Evolutionary conservation across 2,888 invertebrate genomes (phyloP), one percentile per base, ranked within the genome.

Genomic region (Ophraella communa): DNA sequence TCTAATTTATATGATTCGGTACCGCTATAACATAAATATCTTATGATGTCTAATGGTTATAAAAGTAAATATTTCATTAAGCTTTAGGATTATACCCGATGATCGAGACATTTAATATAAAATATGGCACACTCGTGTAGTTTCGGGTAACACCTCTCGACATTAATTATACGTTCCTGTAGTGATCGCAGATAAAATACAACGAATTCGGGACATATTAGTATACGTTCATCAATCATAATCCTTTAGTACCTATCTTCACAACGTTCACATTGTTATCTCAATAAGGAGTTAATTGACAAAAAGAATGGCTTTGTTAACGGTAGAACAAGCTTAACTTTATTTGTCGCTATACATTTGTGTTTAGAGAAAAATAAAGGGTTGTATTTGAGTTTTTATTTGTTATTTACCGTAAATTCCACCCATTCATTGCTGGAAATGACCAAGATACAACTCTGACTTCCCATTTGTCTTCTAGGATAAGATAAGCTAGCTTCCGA

Each of bases 161-260:
- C 52, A 44, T 60, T 66, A 69, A 69, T 69, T 69, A 67, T 62
- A 69, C 53, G 64, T 60, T 69, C 27, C 57, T 56, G 53, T 39
- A 18, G 60, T 67, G 69, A 67, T 69, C 67, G 62, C 47, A 55
- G 65, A 69, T 66, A 61, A 62, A 58, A 69, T 66, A 64, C 67
- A 67, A 64, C 55, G 53, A 55, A 54, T 60, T 62, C 52, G 53
- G 58, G 57, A 62, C 63, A 65, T 58, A 69, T 69, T 66, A 69
- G 65, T 68, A 49, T 45, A n/a, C n/a, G 64, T 65, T 61, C 65
- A 68, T 68, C 68, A 64, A 30, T 65, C 53, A 39, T 58, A 64
- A 68, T 68, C 63, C 23, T 18, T 54, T 20, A 58, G 39, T 52
- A 65, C 62, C 65, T 65, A 65, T 65, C 65, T 65, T 33, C 62